phyloP scores from a whole-genome alignment of 2,797 vertebrate genomes.

The Parotocinclus haroldoi region DNA sequence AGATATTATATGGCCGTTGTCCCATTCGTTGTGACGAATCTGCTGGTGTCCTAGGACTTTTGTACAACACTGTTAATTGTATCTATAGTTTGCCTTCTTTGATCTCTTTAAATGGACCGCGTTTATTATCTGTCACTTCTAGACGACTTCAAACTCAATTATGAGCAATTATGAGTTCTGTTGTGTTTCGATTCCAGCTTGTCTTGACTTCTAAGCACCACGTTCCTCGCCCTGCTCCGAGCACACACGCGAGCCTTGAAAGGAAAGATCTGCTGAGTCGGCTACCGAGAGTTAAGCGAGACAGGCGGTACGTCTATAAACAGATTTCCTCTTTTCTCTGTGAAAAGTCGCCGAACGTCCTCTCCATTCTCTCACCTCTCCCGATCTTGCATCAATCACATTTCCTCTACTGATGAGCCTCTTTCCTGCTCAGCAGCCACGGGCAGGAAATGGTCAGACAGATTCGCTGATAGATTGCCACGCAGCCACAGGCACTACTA shows the following conservation, averaged over 20 bases:
- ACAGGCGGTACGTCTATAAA: no score
- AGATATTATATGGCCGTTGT: no score
- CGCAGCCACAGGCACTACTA: neutral
- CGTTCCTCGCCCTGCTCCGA: neutral
- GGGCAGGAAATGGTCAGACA: neutral
- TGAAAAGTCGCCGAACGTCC: slow-evolving; percentile 7
- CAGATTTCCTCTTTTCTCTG: slow-evolving; percentile 16
- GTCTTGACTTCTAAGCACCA: neutral
- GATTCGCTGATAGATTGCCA: neutral
- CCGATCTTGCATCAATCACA: slow-evolving; percentile 5
- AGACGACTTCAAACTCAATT: no score
- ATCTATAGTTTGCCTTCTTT: no score
- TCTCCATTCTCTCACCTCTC: slow-evolving; percentile 24
- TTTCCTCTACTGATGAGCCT: slow-evolving; percentile 21
- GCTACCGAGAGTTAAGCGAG: slow-evolving; percentile 13
- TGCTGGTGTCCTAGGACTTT: no score
- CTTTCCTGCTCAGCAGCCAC: slow-evolving; percentile 25
- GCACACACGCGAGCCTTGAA: slow-evolving; percentile 9
- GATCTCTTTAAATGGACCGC: no score
- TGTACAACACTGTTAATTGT: no score
- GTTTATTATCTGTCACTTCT: no score
- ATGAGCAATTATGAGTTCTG: neutral
- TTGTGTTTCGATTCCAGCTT: neutral
- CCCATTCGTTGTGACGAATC: no score
- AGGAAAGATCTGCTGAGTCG: slow-evolving; percentile 24